Base-by-base conservation (phyloP, 2,888 invertebrate genomes). In the Netelia fuscicornis region DNA sequence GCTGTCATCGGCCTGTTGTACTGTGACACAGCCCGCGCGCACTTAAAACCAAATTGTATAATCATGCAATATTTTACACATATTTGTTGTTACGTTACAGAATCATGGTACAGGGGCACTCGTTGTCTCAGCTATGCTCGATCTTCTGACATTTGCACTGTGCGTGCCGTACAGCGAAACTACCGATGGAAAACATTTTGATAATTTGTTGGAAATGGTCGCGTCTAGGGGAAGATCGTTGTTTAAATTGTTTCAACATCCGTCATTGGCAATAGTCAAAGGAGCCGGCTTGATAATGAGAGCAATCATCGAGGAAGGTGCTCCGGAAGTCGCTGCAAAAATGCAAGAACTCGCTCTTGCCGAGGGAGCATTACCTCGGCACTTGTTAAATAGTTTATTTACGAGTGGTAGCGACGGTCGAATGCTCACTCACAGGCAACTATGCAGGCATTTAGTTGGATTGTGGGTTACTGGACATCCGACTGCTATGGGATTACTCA, bases 81-180 rank as follows among this genome's bases (percentile, higher is more conserved):
- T 37, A 5, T 37, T 37, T 37, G 37, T 37, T 48, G 56, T 42
- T 78, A 68, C 17, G 11, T 93, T 94, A 13, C 94, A 98, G 98
- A 96, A 96, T 81, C 97, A 97, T 86, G 98, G 98, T 74, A 99
- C 98, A 77, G 99, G 99, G 2, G 99, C 99, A 65, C 94, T 99
- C 70, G 98, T 99, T 13, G 98, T 99, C 86, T 97, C 99, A 44
- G 98, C 99, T 87, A 99, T 99, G 99, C 95, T 99, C 93, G 99
- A 99, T 94, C 98, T 99, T 93, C 95, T 99, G 86, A 99, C 99
- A 56, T 99, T 99, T 94, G 97, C 99, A 2, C 95, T 99, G 60
- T 99, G 99, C 94, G 98, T 99, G 86, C 99, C 99, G 3, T 99
- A 99, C 94, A 98, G 98, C 92, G 99, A 99, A 94, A 99, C 99